These are phyloP conservation scores for Numenius phaeopus DNA, from an alignment of 2,797 vertebrate genomes.

Conservation along the genomic window DNA sequence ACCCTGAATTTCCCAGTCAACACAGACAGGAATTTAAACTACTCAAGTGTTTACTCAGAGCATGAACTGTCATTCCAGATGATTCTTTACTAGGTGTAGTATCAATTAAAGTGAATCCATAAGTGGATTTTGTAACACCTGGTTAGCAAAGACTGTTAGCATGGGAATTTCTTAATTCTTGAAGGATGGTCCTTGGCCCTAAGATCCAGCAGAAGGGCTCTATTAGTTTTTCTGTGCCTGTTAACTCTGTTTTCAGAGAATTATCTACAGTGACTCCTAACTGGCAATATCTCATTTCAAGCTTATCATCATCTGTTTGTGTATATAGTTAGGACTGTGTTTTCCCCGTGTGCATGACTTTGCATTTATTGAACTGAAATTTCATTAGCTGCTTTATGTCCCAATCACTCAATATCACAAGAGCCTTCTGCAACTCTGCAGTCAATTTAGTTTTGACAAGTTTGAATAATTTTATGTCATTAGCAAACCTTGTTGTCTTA, in stretches of 20 bases:
- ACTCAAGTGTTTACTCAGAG: neutral
- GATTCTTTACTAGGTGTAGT: neutral
- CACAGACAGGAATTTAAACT: neutral
- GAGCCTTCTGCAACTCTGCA: neutral
- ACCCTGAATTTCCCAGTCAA: neutral
- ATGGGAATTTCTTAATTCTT: neutral
- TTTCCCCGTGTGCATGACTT: neutral
- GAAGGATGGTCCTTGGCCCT: neutral
- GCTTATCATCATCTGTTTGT: neutral
- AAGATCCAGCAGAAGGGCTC: neutral
- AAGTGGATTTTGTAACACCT: neutral
- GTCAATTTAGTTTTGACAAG: neutral
- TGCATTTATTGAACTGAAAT: constrained; percentile 19
- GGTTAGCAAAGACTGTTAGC: neutral
- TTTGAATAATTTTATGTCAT: neutral
- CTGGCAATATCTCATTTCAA: neutral
- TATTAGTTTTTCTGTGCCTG: neutral
- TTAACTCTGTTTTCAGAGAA: neutral
- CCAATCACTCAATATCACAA: neutral
- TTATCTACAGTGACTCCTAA: neutral
- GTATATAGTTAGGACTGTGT: neutral
- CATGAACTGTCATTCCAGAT: fast-evolving
- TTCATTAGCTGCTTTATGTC: neutral
- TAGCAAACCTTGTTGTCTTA: neutral
- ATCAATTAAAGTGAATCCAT: neutral